Evolutionary conservation across 2,797 vertebrate species (phyloP), one percentile per base, ranked within the genome.

Genomic region (Erethizon dorsatum): DNA sequence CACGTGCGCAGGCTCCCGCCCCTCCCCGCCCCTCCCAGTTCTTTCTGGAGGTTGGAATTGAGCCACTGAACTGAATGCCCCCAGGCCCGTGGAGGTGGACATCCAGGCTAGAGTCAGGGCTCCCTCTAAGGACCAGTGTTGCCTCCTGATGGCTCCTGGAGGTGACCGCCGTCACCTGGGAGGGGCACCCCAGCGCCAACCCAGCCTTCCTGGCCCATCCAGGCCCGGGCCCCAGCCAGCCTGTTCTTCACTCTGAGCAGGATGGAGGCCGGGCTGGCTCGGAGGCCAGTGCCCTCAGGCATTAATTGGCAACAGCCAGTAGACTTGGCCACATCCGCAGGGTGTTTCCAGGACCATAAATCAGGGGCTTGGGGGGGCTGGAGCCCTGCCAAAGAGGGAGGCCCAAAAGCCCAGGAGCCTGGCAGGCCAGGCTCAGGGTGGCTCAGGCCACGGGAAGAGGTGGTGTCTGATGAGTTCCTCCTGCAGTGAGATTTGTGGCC

Each of bases 281-380:
- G 10, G 41, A 45, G 65, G 97, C 96, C 97, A 97, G 98, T 98
- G 98, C 98, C 98, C 99, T 99, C 98, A 98, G 97, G 98, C 98
- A 50, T 98, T 99, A 99, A 99, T 99, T 99, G 99, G 99, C 98
- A 98, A 98, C 99, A 99, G 99, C 99, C 98, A 97, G 96, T 98
- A 91, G 98, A 98, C 98, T 98, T 71, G 90, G 98, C 98, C 98
- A 99, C 99, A 99, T 99, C 99, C 99, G 99, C 98, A 98, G 98
- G 98, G 99, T 98, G 98, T 99, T 99, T 99, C 97, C 93, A 98
- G 98, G 99, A 99, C 99, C 99, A 99, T 99, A 99, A 99, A 99
- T 99, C 99, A 99, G 99, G 98, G 90, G 59, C 95, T 85, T 98
- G 98, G 99, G 91, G 5, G 6, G 98, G 87, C 1, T 98, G 99